A percentile compares a stretch with the other conserved stretches of the same genome.
phyloP scores from a whole-genome alignment of 2,888 invertebrate genomes.

The Zhuqinia jingwanae region DNA sequence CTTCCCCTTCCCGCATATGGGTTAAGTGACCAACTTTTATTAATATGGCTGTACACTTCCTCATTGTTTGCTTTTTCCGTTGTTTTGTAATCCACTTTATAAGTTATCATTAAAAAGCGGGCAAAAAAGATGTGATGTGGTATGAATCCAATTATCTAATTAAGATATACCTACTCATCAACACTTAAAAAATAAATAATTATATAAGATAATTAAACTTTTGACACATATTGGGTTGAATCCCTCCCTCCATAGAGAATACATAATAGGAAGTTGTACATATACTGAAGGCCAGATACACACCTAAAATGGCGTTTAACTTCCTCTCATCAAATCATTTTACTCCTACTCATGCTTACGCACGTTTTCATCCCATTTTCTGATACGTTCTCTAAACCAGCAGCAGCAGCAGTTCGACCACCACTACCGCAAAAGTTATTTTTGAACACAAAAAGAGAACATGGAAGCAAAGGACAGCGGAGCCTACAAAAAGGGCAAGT shows the following conservation, averaged over 20 bases:
- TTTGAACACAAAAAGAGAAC: too few relatives aligned
- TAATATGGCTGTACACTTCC: too few relatives aligned
- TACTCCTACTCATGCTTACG: neutral
- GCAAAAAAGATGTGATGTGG: too few relatives aligned
- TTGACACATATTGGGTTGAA: too few relatives aligned
- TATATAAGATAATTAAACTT: too few relatives aligned
- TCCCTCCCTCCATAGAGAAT: too few relatives aligned
- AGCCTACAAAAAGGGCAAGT: neutral
- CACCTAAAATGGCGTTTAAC: constrained; percentile 19
- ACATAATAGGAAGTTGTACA: neutral
- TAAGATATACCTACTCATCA: neutral
- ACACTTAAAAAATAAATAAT: neutral
- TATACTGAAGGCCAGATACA: neutral
- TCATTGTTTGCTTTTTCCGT: too few relatives aligned
- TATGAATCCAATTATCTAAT: neutral
- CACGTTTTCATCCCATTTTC: neutral
- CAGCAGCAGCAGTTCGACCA: neutral
- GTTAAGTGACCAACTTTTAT: too few relatives aligned
- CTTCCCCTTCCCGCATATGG: too few relatives aligned
- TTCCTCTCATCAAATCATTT: neutral
- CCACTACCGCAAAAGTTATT: neutral
- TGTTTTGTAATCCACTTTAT: too few relatives aligned
- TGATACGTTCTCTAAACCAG: neutral
- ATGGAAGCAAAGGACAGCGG: neutral
- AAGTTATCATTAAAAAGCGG: too few relatives aligned